Base-by-base conservation (phyloP, 1,140 invertebrate genomes). In the Drosophila suzukii region DNA sequence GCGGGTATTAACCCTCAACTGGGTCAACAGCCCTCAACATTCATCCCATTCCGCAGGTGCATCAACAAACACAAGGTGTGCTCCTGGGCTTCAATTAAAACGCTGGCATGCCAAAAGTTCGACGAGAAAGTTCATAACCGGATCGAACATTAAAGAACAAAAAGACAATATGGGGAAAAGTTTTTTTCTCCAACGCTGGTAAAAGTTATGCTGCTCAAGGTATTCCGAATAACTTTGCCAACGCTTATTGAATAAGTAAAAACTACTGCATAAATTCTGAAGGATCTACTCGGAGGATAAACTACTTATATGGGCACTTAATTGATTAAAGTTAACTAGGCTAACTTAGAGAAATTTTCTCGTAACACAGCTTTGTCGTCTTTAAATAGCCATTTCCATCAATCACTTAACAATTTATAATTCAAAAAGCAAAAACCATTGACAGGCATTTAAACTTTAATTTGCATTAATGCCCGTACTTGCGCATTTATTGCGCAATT, bases 51-150 rank as follows among this genome's bases (percentile, higher is more conserved):
- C 43, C 46, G 8, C 15, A 11, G 54, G 36, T n/a, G 56, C 47
- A 53, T 30, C 50, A 51, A 38, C n/a, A 50, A 43, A 30, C 20
- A 32, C 8, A 20, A 12, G 78, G 63, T 86, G 78, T 75, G 75
- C 63, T 65, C 46, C 49, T 0, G 49, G 44, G 43, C 50, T 78
- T 88, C 58, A 88, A 88, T 85, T 88, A 82, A 85, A 85, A 72
- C 60, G 55, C 49, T 78, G 58, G 75, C 78, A 78, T 65, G 60
- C 56, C 24, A 50, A 58, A 81, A 86, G 53, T 81, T 81, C 47
- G 65, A 86, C 58, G 75, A 54, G 57, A 47, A 51, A 58, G 58
- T 70, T 75, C 81, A 67, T 59, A 65, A 71, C 74, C 60, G 60
- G 60, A 62, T 59, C 55, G 60, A 61, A 56, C 59, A 57, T 11